These are phyloP conservation scores for Acronicta leporina DNA, from an alignment of 2,888 invertebrate species.

Conservation along the genomic window DNA sequence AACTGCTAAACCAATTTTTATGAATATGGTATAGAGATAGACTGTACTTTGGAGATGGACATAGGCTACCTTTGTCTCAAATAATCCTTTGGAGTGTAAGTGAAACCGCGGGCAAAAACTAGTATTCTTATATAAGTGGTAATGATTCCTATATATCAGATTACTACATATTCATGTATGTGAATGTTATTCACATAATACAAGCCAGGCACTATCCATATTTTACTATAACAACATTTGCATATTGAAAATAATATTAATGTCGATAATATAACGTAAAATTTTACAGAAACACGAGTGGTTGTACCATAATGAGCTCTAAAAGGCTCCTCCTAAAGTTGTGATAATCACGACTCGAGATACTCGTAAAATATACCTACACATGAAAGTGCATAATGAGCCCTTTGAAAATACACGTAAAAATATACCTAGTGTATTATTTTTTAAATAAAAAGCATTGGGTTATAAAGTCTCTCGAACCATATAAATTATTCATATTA, in stretches of 20 bases:
- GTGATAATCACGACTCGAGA: conserved; percentile 1
- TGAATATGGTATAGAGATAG: no score
- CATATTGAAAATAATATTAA: conserved; percentile 7
- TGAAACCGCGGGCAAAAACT: no score
- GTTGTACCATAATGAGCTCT: conserved; percentile 1
- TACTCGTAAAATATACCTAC: conserved; percentile 35
- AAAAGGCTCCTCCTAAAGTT: conserved; percentile 12
- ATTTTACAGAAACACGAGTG: conserved; percentile 5
- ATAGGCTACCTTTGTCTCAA: no score
- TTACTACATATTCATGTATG: no score
- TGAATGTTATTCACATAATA: neutral
- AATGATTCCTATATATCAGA: no score
- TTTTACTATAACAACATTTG: conserved; percentile 6
- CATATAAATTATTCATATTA: conserved; percentile 12
- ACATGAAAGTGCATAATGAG: conserved; percentile 21
- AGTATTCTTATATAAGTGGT: no score
- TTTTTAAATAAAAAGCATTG: conserved; percentile 12
- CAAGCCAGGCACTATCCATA: neutral
- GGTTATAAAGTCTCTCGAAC: conserved; percentile 10
- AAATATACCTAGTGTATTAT: conserved; percentile 10
- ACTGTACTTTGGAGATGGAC: no score
- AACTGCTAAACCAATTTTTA: no score
- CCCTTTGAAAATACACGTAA: conserved; percentile 23
- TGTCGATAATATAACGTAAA: conserved; percentile 15
- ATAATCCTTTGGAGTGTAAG: no score